Evolutionary conservation across 2,113 vertebrate species (phyloP), one percentile per base, ranked within the genome.

Genomic region (Motacilla tschutschensis): DNA sequence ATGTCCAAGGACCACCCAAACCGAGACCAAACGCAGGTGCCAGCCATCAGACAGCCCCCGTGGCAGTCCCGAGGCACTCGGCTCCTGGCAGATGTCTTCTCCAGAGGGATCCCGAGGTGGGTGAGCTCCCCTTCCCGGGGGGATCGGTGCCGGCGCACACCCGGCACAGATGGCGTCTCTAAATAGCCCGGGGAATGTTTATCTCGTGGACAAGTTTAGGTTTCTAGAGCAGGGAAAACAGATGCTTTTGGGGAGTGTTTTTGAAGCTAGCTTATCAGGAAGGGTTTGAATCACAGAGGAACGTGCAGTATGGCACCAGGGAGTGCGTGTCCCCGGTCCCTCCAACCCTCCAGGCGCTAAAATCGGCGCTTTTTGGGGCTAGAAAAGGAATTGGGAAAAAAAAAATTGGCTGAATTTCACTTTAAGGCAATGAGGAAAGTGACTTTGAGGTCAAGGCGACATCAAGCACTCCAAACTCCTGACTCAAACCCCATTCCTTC

Each of bases 221-320:
- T 92, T 94, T 93, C 90, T 94, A 71, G 90, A 92, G 90, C 91
- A 91, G 70, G 67, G 73, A 85, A 94, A 93, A 83, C 93, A 95
- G 93, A 95, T 94, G 93, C 91, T 92, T 88, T 91, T 5, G 0
- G 65, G 89, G 80, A 93, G 65, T 53, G 59, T 57, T 93, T 92
- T 29, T 75, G 85, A 43, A 88, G 83, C 83, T 47, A 33, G 66
- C 90, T 89, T 59, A 89, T 83, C 79, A 72, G 65, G 59, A 62
- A 83, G 66, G 62, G 77, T 62, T 87, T 89, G 90, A 92, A 85
- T 85, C 88, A 72, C 28, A 33, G 77, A 35, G 29, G 51, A 92
- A 87, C 4, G 16, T 26, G 85, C 87, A 80, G 44, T 13, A 15
- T 2, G 1, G 87, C 65, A 25, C 75, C 9, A 11, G 81, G 87